Percentiles rank a stretch among this genome's conserved stretches.
Conservation (phyloP, 2,797 vertebrate genomes). For the Sebastes steindachneri region DNA sequence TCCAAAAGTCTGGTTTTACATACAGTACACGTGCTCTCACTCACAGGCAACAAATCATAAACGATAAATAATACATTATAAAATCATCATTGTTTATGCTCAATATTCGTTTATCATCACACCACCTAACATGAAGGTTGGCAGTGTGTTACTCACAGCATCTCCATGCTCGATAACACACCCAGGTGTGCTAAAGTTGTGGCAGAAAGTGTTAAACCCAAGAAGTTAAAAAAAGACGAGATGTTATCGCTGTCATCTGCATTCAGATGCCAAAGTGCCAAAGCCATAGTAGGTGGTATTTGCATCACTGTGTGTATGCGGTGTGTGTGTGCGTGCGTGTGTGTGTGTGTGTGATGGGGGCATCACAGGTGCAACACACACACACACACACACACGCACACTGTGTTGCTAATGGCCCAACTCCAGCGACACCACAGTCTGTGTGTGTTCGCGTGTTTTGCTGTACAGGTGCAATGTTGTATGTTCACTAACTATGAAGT, state of each 20-base stretch:
- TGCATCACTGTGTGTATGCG: background rate
- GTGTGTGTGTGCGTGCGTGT: background rate
- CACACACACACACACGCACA: background rate
- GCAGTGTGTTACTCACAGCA: constrained; percentile 14
- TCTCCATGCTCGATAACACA: constrained; percentile 27
- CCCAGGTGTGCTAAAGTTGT: constrained; percentile 74
- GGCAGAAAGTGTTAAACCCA: constrained; percentile 70
- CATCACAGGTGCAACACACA: constrained; percentile 66
- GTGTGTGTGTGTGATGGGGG: constrained; percentile 14
- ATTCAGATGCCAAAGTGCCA: constrained; percentile 56
- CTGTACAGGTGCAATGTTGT: constrained; percentile 73
- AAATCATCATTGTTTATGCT: background rate
- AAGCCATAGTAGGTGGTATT: constrained; percentile 32
- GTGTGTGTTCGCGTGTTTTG: constrained; percentile 27
- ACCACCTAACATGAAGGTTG: constrained; percentile 28
- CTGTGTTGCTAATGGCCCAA: constrained; percentile 57
- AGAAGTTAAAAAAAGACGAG: constrained; percentile 70
- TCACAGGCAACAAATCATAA: constrained; percentile 1
- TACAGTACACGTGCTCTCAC: background rate
- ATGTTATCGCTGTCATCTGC: constrained; percentile 73
- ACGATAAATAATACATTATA: background rate
- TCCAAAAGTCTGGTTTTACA: background rate
- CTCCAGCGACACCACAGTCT: constrained; percentile 36
- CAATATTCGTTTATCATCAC: constrained; percentile 23
- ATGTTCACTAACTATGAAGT: constrained; percentile 53